Evolutionary conservation across 1,140 invertebrate genomes (phyloP).

Genomic region (Holcopasites calliopsidis): DNA sequence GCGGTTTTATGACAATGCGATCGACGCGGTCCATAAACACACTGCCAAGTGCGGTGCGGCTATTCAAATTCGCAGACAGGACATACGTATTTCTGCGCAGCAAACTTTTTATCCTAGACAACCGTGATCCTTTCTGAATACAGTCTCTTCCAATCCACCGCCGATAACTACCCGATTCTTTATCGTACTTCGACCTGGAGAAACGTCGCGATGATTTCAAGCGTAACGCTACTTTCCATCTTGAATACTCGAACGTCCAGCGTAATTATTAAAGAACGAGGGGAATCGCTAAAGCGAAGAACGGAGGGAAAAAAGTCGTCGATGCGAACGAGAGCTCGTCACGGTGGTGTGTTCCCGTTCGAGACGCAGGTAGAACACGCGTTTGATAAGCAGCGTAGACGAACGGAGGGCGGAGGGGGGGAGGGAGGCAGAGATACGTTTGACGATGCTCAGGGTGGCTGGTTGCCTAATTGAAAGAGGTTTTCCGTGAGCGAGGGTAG

Average conservation of each 20-base stretch:
- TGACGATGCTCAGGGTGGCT: slow-evolving; percentile 46
- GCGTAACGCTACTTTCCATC: not conserved
- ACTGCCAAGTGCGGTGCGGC: not conserved
- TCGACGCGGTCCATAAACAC: slow-evolving; percentile 21
- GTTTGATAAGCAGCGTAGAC: not conserved
- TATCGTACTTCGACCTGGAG: not conserved
- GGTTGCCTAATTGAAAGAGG: slow-evolving; percentile 73
- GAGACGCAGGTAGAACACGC: slow-evolving; percentile 20
- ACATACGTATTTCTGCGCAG: too few species aligned
- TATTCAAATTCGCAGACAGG: not conserved
- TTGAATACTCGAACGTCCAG: not conserved
- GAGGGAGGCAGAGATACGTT: slow-evolving; percentile 28
- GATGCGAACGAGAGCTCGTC: slow-evolving; percentile 24
- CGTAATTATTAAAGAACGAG: slow-evolving; percentile 16
- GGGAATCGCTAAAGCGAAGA: slow-evolving; percentile 7
- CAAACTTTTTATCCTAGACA: not conserved
- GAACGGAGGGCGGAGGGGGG: not conserved
- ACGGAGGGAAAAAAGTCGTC: not conserved
- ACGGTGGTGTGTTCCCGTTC: not conserved
- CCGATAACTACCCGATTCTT: not conserved
- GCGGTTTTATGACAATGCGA: not conserved
- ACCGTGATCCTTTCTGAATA: not conserved
- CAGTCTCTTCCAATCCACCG: too few species aligned
- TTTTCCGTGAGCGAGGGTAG: slow-evolving; percentile 67
- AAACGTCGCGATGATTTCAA: slow-evolving; percentile 1